Evolutionary conservation across 2,888 invertebrate species (phyloP).

Genomic region (Venustoraphidia nigricollis): DNA sequence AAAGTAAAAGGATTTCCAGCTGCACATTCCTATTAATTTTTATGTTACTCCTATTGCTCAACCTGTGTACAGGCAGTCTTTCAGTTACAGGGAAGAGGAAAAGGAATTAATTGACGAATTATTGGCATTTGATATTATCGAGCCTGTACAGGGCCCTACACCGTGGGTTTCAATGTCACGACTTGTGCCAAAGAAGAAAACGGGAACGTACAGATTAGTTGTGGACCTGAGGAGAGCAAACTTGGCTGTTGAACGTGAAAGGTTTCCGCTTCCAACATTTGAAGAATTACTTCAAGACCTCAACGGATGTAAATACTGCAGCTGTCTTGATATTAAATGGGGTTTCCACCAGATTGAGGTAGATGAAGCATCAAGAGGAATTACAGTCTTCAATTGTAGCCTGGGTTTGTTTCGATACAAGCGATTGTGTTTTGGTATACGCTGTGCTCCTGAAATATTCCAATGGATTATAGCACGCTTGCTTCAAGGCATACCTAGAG

Average conservation of each 20-base stretch:
- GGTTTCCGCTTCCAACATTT: background rate
- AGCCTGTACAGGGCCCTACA: slow-evolving; percentile 10
- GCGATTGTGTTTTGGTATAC: too few relatives aligned
- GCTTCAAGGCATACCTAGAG: too few relatives aligned
- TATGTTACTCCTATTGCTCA: slow-evolving; percentile 8
- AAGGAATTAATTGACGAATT: slow-evolving; percentile 7
- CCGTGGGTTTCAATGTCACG: slow-evolving; percentile 14
- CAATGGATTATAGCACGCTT: too few relatives aligned
- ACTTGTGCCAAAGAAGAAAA: slow-evolving; percentile 13
- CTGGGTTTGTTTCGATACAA: too few relatives aligned
- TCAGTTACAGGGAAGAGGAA: slow-evolving; percentile 6
- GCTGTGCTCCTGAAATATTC: too few relatives aligned
- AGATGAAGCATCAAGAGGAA: too few relatives aligned
- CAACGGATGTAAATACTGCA: too few relatives aligned
- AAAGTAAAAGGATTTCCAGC: slow-evolving; percentile 5
- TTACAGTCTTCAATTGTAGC: too few relatives aligned
- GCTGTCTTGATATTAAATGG: too few relatives aligned
- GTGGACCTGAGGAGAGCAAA: slow-evolving; percentile 15
- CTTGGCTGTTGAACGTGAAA: slow-evolving; percentile 10
- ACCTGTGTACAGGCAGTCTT: slow-evolving; percentile 8
- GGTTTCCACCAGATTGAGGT: too few relatives aligned
- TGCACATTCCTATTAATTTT: slow-evolving; percentile 5
- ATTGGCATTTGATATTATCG: slow-evolving; percentile 9
- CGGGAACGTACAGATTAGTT: slow-evolving; percentile 13
- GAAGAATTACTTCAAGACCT: background rate